Base-by-base conservation (phyloP, 2,113 vertebrate genomes). In the Paracanthobrama guichenoti region DNA sequence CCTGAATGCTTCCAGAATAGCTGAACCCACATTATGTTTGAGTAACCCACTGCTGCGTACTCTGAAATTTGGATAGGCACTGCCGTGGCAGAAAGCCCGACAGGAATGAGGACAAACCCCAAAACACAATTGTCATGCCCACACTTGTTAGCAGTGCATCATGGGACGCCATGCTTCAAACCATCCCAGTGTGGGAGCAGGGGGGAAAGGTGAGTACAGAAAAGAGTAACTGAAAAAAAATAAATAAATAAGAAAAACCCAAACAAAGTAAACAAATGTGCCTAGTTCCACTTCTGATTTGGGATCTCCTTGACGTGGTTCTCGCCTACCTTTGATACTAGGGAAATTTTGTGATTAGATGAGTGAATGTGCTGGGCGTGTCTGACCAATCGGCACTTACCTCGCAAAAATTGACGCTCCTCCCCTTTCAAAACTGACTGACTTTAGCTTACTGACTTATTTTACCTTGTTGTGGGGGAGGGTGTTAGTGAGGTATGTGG, bases 311-410 rank as follows among this genome's bases (percentile, higher is more conserved):
- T 85, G 39, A 48, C 24, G 3, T 67, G 11, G 60, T 87, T 72
- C 89, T 48, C 35, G 90, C 93, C 93, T 94, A 93, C 93, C 93
- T 94, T 92, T 60, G 35, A 88, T 88, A 92, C 85, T 57, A 91
- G 91, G 89, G 90, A 53, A 26, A 73, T 66, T 86, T 90, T 89
- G 91, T 91, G 90, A 89, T 89, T 91, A 72, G 86, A 88, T 90
- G 91, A 90, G 88, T 92, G 91, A 88, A 85, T 90, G 92, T 90
- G 91, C 91, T 91, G 89, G 88, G 87, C 76, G 88, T 91, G 91
- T 91, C 91, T 92, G 92, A 93, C 90, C 89, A 90, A 89, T 90
- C 81, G 87, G 50, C 92, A 95, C 94, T 95, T 95, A 95, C 94
- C 94, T 95, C 91, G 18, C 74, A 59, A 50, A 31, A 67, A 87